Conservation (phyloP, 2,888 invertebrate species). For the Morpho deidamia region DNA sequence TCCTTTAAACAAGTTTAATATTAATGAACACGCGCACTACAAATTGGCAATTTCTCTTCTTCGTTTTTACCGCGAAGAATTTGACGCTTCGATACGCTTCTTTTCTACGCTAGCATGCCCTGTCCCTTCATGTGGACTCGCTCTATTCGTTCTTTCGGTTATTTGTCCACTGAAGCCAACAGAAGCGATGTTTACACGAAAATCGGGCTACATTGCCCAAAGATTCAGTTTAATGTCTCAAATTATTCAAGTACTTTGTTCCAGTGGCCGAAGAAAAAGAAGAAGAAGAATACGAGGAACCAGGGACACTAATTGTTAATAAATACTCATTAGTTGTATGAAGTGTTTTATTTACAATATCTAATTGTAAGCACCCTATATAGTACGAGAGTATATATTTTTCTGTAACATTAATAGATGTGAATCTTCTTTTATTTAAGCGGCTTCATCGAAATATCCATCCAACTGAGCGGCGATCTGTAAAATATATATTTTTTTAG, state of each 20-base stretch:
- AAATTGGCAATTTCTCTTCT: too few relatives aligned
- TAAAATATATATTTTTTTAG: slow-evolving; percentile 18
- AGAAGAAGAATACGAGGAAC: slow-evolving; percentile 33
- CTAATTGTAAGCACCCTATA: slow-evolving; percentile 17
- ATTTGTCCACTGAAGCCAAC: not conserved
- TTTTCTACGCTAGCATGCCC: too few relatives aligned
- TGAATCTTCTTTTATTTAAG: slow-evolving; percentile 52
- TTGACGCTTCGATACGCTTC: too few relatives aligned
- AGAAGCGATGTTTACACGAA: not conserved
- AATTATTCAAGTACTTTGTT: slow-evolving; percentile 39
- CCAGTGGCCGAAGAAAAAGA: slow-evolving; percentile 58
- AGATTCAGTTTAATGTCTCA: too few relatives aligned
- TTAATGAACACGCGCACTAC: too few relatives aligned
- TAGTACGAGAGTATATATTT: not conserved
- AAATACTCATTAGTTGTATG: not conserved
- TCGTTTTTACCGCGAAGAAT: too few relatives aligned
- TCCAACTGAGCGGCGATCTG: slow-evolving; percentile 89
- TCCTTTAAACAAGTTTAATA: too few relatives aligned
- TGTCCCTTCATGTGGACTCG: too few relatives aligned
- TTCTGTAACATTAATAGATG: too few relatives aligned
- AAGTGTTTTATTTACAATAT: slow-evolving; percentile 13
- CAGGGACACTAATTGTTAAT: slow-evolving; percentile 3
- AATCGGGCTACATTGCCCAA: not conserved
- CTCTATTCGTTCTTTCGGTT: too few relatives aligned
- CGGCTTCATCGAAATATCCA: slow-evolving; percentile 94